Evolutionary conservation across 2,888 invertebrate species (phyloP), one percentile per base, ranked within the genome.

Genomic region (Amblyjoppa fuscipennis): DNA sequence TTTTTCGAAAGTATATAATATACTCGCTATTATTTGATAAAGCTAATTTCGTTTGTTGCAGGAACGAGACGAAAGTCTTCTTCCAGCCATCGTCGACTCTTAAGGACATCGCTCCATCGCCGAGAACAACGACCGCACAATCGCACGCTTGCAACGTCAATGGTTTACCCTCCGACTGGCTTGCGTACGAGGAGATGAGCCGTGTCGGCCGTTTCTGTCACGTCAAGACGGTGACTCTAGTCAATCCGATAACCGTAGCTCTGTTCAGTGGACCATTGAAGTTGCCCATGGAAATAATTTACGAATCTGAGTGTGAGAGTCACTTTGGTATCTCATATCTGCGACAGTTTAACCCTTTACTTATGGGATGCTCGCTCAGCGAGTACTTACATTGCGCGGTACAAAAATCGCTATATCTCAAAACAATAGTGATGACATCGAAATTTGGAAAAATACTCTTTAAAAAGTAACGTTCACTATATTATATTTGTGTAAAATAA

Each of bases 131-230:
- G 34, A 91, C 93, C 6, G 92, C 93, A 0, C 92, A 93, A 87
- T 88, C 92, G 6, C 94, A 94, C 84, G 91, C 93, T 3, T 91
- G 93, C 66, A 93, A 93, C 56, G 94, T 95, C 0, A 92, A 94
- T 66, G 91, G 92, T 61, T 92, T 97, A 73, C 96, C 97, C 0
- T 96, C 96, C 13, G 97, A 98, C 90, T 99, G 98, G 98, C 94
- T 98, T 20, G 95, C 98, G 13, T 99, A 97, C 91, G 98, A 98
- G 91, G 98, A 98, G 93, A 97, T 98, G 94, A 96, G 96, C 0
- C 96, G 97, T 66, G 95, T 96, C 0, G 96, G 96, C 0, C 95
- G 96, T 25, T 95, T 96, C 76, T 97, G 97, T 84, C 96, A 97
- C 91, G 96, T 98, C 1, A 96, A 97, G 66, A 97, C 97, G 88